Evolutionary conservation across 2,113 vertebrate species (phyloP).

Genomic region (Passer montanus): DNA sequence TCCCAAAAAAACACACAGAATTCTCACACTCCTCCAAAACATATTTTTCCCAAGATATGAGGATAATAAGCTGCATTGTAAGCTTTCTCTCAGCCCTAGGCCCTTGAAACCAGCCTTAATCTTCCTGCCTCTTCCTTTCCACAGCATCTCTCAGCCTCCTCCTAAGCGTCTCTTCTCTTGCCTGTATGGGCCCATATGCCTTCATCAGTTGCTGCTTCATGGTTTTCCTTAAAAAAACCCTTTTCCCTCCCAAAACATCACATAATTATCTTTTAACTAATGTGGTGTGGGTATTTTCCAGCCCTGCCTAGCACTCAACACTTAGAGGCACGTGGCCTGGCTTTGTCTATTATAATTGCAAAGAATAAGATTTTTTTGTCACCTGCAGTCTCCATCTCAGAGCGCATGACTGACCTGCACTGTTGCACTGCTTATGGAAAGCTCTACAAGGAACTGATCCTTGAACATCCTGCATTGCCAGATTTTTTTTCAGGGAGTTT

Average conservation of each 20-base stretch:
- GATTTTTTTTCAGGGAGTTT: neutral
- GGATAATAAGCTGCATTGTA: neutral
- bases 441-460: neutral
- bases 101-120: neutral
- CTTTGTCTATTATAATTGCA: neutral
- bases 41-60: neutral
- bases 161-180: neutral
- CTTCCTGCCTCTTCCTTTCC: neutral
- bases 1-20: neutral
- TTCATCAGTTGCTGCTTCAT: neutral
- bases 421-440: neutral
- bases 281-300: neutral
- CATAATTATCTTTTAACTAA: neutral
- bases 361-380: neutral
- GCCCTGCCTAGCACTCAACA: neutral
- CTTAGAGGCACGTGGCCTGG: neutral
- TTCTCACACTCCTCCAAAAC: neutral
- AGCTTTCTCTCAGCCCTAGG: neutral
- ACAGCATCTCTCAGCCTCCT: neutral
- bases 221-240: neutral
- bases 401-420: fast-evolving
- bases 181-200: neutral
- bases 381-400: neutral
- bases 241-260: neutral
- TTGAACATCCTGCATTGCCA: neutral